Percentiles rank a stretch among this genome's conserved stretches.
These are phyloP conservation scores for Calyptomena viridis DNA, from an alignment of 2,113 vertebrate genomes.

Conservation along the genomic window DNA sequence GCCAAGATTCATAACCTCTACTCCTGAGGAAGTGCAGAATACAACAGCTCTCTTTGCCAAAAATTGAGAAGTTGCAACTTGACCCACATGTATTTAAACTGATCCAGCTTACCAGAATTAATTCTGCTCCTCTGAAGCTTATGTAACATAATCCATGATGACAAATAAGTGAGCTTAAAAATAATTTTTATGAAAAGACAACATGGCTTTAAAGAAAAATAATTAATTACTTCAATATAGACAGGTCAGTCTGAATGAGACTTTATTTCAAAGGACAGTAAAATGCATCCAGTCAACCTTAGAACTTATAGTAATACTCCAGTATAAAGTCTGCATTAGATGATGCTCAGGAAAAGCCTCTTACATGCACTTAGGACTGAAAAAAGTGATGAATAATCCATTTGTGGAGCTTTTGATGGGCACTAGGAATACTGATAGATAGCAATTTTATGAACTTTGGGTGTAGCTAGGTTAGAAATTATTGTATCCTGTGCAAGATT, in stretches of 20 bases:
- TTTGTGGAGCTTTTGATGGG: not conserved
- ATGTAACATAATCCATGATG: not conserved
- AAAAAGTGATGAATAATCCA: not conserved
- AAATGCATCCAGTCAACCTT: not conserved
- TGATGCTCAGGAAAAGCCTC: not conserved
- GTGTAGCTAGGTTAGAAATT: not conserved
- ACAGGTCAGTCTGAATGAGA: not conserved
- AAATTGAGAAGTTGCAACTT: not conserved
- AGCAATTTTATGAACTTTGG: not conserved
- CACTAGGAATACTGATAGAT: not conserved
- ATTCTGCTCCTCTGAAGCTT: not conserved
- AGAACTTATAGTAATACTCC: not conserved
- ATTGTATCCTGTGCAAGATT: not conserved
- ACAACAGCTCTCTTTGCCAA: not conserved
- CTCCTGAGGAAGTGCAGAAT: not conserved
- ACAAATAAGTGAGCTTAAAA: conserved; percentile 10
- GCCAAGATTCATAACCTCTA: not conserved
- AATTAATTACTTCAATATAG: not conserved
- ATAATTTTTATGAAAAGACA: not conserved
- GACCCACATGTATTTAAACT: not conserved
- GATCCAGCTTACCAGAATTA: conserved; percentile 17
- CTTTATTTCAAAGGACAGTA: not conserved
- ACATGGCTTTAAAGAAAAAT: not conserved
- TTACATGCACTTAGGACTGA: not conserved
- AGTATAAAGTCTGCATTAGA: not conserved